Evolutionary conservation across 2,113 vertebrate genomes (phyloP).

Genomic region (Semicossyphus pulcher): DNA sequence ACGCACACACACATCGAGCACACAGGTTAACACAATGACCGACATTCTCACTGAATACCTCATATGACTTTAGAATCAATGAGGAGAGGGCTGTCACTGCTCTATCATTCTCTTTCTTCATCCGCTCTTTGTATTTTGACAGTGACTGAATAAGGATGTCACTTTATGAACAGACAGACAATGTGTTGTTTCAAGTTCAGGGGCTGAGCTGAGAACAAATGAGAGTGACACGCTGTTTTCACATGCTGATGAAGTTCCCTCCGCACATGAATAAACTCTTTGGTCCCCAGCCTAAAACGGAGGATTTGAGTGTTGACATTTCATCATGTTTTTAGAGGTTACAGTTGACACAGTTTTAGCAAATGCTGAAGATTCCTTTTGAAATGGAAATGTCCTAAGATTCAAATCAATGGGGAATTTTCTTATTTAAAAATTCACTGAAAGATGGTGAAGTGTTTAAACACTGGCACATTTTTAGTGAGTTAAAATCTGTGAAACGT

Average conservation of each 20-base stretch:
- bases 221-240: constrained; percentile 61
- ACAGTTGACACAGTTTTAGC: constrained; percentile 35
- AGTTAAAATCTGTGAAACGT: neutral
- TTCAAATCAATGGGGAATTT: constrained; percentile 15
- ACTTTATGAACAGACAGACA: constrained; percentile 49
- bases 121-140: constrained; percentile 62
- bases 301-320: constrained; percentile 6
- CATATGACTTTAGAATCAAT: constrained; percentile 17
- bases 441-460: constrained; percentile 3
- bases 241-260: constrained; percentile 46
- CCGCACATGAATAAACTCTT: constrained; percentile 15
- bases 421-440: constrained; percentile 7
- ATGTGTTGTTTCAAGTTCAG: constrained; percentile 48
- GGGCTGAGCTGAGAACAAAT: constrained; percentile 54
- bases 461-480: neutral
- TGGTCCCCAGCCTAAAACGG: neutral
- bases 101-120: constrained; percentile 54
- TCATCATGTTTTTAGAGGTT: constrained; percentile 28
- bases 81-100: constrained; percentile 39
- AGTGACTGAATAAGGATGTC: constrained; percentile 55
- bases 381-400: neutral
- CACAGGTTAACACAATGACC: constrained; percentile 31
- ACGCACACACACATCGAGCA: constrained; percentile 7
- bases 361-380: constrained; percentile 37
- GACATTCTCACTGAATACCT: constrained; percentile 27